Evolutionary conservation across 2,888 invertebrate species (phyloP).

Genomic region (Pheosia tremula): DNA sequence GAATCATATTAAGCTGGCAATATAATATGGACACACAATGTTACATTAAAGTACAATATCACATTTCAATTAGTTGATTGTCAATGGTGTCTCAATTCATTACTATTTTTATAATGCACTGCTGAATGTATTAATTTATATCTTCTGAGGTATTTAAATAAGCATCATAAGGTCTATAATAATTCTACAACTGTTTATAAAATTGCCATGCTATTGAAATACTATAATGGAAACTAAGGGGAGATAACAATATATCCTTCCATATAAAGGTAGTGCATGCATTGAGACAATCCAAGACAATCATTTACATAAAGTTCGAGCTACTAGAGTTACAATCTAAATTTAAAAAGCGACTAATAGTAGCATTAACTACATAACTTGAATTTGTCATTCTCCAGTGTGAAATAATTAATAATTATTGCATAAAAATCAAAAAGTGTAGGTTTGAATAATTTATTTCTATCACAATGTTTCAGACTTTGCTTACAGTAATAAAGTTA

Average conservation of each 20-base stretch:
- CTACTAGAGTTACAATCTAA: constrained; percentile 11
- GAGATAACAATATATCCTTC: not conserved
- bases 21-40: constrained; percentile 29
- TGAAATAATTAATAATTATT: constrained; percentile 7
- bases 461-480: constrained; percentile 74
- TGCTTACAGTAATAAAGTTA: constrained; percentile 48
- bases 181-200: no score
- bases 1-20: constrained; percentile 35
- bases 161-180: constrained; percentile 9
- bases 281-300: constrained; percentile 12
- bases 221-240: not conserved
- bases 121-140: constrained; percentile 12
- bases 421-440: constrained; percentile 45
- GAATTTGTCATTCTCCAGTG: constrained; percentile 33
- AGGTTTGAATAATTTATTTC: constrained; percentile 61
- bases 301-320: constrained; percentile 13
- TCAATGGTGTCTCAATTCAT: constrained; percentile 18
- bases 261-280: not conserved
- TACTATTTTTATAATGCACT: constrained; percentile 10
- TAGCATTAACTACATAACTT: constrained; percentile 22
- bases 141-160: no score
- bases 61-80: constrained; percentile 35
- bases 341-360: constrained; percentile 13
- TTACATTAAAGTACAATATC: constrained; percentile 33
- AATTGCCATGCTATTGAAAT: no score